Evolutionary conservation across 2,113 vertebrate genomes (phyloP).

Genomic region (Psilopogon haemacephalus): DNA sequence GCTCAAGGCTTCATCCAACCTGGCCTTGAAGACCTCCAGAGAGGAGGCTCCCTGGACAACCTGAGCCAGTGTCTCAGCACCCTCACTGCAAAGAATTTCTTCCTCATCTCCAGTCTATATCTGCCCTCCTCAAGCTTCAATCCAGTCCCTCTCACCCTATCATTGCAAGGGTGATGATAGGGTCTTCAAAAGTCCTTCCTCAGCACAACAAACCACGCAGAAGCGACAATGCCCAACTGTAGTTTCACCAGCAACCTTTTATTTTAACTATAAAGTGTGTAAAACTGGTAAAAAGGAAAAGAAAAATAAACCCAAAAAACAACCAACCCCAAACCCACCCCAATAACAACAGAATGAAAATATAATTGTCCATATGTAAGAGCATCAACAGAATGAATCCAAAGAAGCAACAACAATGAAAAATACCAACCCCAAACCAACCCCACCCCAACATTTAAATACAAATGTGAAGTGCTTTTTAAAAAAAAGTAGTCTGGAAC

Average conservation of each 20-base stretch:
- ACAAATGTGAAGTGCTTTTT: constrained; percentile 48
- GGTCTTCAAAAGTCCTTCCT: background rate
- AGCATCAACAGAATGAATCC: constrained; percentile 35
- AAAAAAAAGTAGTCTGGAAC: background rate
- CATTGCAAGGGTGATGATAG: too few species aligned
- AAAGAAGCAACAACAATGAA: constrained; percentile 10
- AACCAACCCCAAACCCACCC: too few species aligned
- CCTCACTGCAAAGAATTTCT: too few species aligned
- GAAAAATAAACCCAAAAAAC: too few species aligned
- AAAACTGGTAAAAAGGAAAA: constrained; percentile 44
- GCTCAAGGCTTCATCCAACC: too few species aligned
- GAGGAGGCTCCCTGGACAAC: too few species aligned
- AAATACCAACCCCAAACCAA: background rate
- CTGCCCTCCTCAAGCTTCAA: too few species aligned
- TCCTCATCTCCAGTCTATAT: too few species aligned
- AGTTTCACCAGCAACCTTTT: constrained; percentile 73
- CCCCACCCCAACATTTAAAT: constrained; percentile 3
- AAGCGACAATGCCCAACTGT: background rate
- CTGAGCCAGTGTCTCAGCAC: too few species aligned
- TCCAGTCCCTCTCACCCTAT: too few species aligned
- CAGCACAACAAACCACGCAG: background rate
- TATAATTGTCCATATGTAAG: constrained; percentile 13
- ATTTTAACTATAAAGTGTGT: constrained; percentile 70
- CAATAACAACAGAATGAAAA: constrained; percentile 49
- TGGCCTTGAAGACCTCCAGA: too few species aligned